Conservation (phyloP, 2,888 invertebrate species). For the Lepidochrysops patricia region DNA sequence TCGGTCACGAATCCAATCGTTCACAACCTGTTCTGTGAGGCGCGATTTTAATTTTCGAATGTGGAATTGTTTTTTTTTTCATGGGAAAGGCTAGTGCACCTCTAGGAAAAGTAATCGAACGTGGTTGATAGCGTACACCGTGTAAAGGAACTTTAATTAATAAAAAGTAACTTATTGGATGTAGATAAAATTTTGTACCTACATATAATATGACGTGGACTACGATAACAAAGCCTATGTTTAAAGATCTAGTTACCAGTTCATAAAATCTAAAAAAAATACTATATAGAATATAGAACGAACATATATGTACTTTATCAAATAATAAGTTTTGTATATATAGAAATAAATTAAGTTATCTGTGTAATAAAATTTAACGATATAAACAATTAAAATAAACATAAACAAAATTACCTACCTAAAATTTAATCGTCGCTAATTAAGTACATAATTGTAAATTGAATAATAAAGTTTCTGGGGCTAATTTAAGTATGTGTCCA, state of each 20-base stretch:
- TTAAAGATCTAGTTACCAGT: no score
- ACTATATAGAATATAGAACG: no score
- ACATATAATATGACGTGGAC: no score
- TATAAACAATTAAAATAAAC: neutral
- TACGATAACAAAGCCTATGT: no score
- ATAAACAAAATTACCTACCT: neutral
- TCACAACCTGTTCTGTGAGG: conserved; percentile 19
- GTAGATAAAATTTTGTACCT: no score
- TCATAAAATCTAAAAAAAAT: no score
- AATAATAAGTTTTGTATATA: no score
- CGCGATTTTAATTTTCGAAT: conserved; percentile 9
- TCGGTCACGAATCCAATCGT: conserved; percentile 47
- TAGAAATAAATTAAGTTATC: neutral
- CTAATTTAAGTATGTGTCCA: neutral
- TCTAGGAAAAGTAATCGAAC: neutral
- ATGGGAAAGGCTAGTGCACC: neutral
- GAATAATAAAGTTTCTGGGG: neutral
- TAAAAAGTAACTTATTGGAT: no score
- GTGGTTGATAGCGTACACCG: neutral
- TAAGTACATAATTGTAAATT: neutral
- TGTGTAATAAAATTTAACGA: neutral
- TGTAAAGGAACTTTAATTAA: no score
- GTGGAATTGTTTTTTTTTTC: conserved; percentile 8
- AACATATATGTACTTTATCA: no score
- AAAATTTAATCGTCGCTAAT: neutral